Base-by-base conservation (phyloP, 2,113 vertebrate genomes). In the Phaethon lepturus region DNA sequence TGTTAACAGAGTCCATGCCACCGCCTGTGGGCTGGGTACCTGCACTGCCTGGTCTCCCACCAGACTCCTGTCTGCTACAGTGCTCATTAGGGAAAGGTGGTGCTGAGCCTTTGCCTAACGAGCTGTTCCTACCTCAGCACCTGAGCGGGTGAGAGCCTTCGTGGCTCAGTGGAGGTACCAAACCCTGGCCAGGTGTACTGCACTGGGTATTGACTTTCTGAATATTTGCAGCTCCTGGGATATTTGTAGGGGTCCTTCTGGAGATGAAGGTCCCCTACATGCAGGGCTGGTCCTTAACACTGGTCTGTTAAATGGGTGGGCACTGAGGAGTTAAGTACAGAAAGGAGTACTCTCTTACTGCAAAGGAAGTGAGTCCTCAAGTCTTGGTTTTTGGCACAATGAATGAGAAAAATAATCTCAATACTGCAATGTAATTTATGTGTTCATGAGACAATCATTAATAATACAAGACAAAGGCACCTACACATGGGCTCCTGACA, bases 1-100 rank as follows among this genome's bases (percentile, higher is more conserved):
- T 55, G 7, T 25, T 45, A 55, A 53, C 12, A 71, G n/a, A 58
- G 50, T 47, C 71, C 13, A 2, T 80, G 25, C 38, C 40, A n/a
- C 38, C 0, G 1, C 1, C 0, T 63, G 11, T 71, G 31, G 28
- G 5, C 13, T 20, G 31, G 4, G 5, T 45, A 22, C 5, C 2
- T 31, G 9, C 4, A 0, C 25, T 84, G 10, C 19, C 28, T 53
- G 15, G 19, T 71, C 5, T 17, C 22, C 6, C 13, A 7, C 1
- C 25, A 35, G 33, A 9, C 31, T 85, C 11, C 49, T 52, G 38
- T 42, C 12, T 62, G 22, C 71, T 63, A 12, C 11, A 4, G 1
- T 17, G 20, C 52, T 88, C 9, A 17, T 40, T 16, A 47, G 22
- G 71, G 25, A 86, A 92, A 29, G 1, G 3, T n/a, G 7, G 8